Evolutionary conservation across 2,888 invertebrate species (phyloP), one percentile per base, ranked within the genome.

Genomic region (Schizotus pectinicornis): DNA sequence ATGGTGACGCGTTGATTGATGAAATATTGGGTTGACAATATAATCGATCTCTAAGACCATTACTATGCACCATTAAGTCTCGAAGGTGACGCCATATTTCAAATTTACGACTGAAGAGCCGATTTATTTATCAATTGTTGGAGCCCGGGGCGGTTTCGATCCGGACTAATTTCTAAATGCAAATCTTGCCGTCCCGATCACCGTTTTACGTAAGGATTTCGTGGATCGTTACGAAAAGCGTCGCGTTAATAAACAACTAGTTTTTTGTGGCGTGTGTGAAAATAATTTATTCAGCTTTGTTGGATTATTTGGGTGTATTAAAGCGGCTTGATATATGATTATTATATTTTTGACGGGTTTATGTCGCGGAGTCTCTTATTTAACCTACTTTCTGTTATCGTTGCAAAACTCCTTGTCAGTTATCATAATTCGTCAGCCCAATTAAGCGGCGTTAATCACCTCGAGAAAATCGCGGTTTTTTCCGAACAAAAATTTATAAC

Each of bases 321-420:
- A 43, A 12, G 33, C 39, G 36, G 12, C 43, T 57, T 57, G 57
- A 57, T 57, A 57, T 52, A 57, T 41, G 57, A 39, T 57, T 52
- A 57, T 57, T 45, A 46, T 52, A 47, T 57, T 57, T 57, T 57
- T 48, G 57, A 57, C 57, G 45, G 51, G 43, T 57, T 56, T 56
- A 56, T 56, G 41, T 22, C 22, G 22, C 22, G 22, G 22, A 22
- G 22, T 22, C 22, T 22, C 22, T 55, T 56, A 38, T 42, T 45
- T 53, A 53, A 53, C 53, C 53, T 46, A 53, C 53, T 53, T 53
- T 53, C 53, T 36, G 53, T 51, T 51, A 43, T 43, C 30, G 42
- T 53, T 53, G 53, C 53, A 53, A 53, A 53, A 53, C 46, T 22
- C 6, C 35, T 30, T 43, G 32, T 36, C 36, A 42, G 41, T 48